Percentiles rank a stretch among this genome's conserved stretches.
Evolutionary conservation across 2,797 vertebrate species (phyloP).

Genomic region (Linurgus olivaceus): DNA sequence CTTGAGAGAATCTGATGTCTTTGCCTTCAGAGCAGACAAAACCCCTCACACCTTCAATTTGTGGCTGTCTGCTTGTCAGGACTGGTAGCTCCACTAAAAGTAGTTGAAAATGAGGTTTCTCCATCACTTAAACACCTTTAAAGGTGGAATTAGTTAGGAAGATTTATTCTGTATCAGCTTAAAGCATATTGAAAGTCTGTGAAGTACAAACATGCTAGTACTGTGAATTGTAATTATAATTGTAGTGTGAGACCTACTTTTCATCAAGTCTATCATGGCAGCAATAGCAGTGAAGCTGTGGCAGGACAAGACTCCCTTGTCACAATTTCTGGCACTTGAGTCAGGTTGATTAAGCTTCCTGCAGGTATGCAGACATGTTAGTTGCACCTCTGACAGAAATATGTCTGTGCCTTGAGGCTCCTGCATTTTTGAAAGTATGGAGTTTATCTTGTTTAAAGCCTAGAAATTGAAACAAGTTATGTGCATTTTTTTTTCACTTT

Average conservation of each 20-base stretch:
- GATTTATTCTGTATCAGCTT: not conserved
- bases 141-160: not conserved
- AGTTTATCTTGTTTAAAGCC: constrained; percentile 2
- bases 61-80: not conserved
- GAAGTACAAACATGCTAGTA: not conserved
- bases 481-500: not conserved
- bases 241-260: not conserved
- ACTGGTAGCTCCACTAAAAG: not conserved
- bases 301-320: not conserved
- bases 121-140: not conserved
- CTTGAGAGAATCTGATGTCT: not conserved
- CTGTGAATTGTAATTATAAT: not conserved
- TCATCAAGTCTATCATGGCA: not conserved
- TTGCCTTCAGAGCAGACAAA: not conserved
- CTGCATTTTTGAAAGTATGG: not conserved
- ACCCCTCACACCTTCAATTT: not conserved
- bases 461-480: not conserved
- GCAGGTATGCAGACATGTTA: not conserved
- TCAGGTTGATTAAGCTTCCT: not conserved
- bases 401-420: not conserved
- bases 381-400: constrained; percentile 12
- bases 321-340: not conserved
- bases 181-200: not conserved
- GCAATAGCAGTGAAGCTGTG: not conserved
- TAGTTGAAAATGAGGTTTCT: not conserved